These are phyloP conservation scores for Capitulum mitella DNA, from an alignment of 2,888 invertebrate species.

Conservation along the genomic window DNA sequence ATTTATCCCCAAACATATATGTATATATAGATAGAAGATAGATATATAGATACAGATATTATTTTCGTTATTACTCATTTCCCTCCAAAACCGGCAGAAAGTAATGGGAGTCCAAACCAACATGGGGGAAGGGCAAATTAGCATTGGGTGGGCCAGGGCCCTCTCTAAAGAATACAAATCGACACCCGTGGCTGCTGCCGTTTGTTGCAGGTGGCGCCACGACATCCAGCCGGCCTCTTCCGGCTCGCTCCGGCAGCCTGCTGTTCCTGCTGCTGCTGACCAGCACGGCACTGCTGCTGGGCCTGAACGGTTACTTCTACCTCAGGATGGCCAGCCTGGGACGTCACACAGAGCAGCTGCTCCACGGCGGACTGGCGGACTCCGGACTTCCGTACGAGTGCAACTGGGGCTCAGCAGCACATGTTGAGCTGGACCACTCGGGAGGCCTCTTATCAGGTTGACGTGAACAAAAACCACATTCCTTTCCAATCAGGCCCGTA, in stretches of 20 bases:
- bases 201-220: neutral
- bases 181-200: too few relatives aligned
- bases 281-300: neutral
- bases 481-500: neutral
- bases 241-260: neutral
- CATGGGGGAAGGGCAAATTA: too few relatives aligned
- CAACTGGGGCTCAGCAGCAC: neutral
- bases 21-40: too few relatives aligned
- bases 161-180: too few relatives aligned
- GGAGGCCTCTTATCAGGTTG: too few relatives aligned
- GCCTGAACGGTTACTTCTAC: neutral
- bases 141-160: too few relatives aligned
- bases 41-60: too few relatives aligned
- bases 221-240: neutral
- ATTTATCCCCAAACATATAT: too few relatives aligned
- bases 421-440: too few relatives aligned
- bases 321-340: neutral
- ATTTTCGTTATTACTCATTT: too few relatives aligned
- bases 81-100: too few relatives aligned
- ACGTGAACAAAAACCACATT: neutral
- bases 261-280: neutral
- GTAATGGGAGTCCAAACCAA: too few relatives aligned
- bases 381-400: neutral
- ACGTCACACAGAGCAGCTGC: neutral
- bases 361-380: neutral